Evolutionary conservation across 2,113 vertebrate genomes (phyloP).

Genomic region (Anolis sagrei): DNA sequence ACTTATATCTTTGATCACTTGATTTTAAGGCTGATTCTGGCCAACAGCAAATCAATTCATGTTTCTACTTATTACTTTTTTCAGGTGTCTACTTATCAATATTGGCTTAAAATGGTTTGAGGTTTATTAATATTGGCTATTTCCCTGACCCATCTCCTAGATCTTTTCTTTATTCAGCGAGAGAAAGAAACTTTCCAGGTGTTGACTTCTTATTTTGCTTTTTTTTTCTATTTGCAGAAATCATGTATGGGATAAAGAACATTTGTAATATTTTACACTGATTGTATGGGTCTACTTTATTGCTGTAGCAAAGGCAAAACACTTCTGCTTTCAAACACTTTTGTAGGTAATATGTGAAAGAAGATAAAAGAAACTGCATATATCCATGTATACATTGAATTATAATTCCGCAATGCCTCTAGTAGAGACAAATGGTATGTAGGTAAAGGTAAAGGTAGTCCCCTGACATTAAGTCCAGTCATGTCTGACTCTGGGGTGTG

Average conservation of each 20-base stretch:
- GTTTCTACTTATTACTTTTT: rapidly evolving
- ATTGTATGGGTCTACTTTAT: neutral
- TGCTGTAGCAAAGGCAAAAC: neutral
- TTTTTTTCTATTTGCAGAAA: constrained; percentile 10
- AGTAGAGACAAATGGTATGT: constrained; percentile 40
- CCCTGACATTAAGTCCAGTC: no score
- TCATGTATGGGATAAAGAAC: constrained; percentile 28
- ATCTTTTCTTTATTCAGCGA: neutral
- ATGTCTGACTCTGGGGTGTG: no score
- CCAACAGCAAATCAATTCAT: neutral
- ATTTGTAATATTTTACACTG: neutral
- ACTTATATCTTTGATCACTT: neutral
- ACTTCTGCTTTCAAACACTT: neutral
- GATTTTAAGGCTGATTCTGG: neutral
- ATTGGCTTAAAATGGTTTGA: no score
- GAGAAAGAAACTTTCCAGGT: neutral
- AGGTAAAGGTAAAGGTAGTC: no score
- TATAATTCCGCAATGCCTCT: constrained; percentile 36
- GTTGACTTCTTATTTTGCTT: neutral
- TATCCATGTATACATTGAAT: neutral
- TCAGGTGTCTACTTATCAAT: no score
- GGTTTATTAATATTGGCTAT: neutral
- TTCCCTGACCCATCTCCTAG: neutral
- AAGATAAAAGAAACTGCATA: constrained; percentile 11
- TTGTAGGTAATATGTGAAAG: neutral